Evolutionary conservation across 2,888 invertebrate genomes (phyloP), one percentile per base, ranked within the genome.

Genomic region (Subacronicta megacephala): DNA sequence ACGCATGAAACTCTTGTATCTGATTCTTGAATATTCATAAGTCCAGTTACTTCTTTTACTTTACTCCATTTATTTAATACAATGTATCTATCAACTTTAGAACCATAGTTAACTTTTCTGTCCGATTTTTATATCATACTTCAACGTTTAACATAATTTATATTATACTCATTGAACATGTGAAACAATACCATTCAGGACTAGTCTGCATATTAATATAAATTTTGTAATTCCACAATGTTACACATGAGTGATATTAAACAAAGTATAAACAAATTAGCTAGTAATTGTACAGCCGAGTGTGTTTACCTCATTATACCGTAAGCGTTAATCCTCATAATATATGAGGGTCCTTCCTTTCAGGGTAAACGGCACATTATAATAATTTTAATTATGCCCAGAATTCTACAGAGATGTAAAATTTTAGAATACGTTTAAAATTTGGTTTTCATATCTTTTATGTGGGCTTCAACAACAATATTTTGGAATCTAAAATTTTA

Each of bases 341-440:
- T 72, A 54, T 79, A 81, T 79, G 74, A 74, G 75, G 78, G 76
- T 72, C 66, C 56, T 65, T 72, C 66, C 56, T 65, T 62, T 62
- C 52, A 52, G 51, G 66, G 75, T 75, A 69, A 72, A 76, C 69
- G 74, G 75, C 73, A 74, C 63, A 63, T 67, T 70, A 75, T 75
- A 69, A 81, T 80, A 61, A 77, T 75, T 78, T 78, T 75, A 80
- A 77, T 78, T 70, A 74, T 60, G 42, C 60, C 13, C 46, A 64
- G 18, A 63, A 62, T 60, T 67, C 64, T 42, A 29, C 43, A 17
- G 33, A 36, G 45, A 29, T 37, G 33, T 55, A 51, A 61, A 56
- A 43, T 44, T 45, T 53, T 41, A 15, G 17, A 38, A 44, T 43
- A 29, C 5, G 18, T 33, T 29, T 41, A 0, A 4, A 37, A 10